Base-by-base conservation (phyloP, 2,113 vertebrate genomes). In the Platysteira castanea region DNA sequence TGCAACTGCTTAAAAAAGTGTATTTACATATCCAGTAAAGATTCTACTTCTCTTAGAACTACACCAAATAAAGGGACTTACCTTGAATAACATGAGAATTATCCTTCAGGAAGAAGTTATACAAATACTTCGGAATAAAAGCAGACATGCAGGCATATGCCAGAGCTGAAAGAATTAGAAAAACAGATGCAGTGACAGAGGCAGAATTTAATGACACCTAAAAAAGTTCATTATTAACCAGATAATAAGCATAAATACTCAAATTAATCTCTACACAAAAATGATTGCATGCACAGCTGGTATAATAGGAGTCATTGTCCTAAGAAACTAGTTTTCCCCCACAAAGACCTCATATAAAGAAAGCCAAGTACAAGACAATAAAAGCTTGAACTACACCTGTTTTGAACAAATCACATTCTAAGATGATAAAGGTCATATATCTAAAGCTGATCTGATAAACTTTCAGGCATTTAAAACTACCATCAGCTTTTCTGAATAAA, bases 31-130 rank as follows among this genome's bases (percentile, higher is more conserved):
- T 5, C 13, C 35, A 67, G 18, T 82, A 63, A 59, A 41, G 67
- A 93, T 47, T 77, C 11, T 27, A 26, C 27, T 82, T 73, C 33
- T 75, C 11, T 75, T 42, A 37, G 8, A 69, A 56, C 15, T 33
- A 56, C n/a, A 83, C 33, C 31, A 63, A 27, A 41, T 17, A 60
- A 70, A 39, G 5, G 22, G 44, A 88, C 98, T 98, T 97, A 99
- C 99, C 99, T 99, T 99, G 99, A 95, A 99, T 99, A 87, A 99
- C 99, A 57, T 99, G 99, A 49, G 99, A 99, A 97, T 99, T 99
- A 98, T 99, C 99, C 98, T 99, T 99, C 89, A 99, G 96, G 96
- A 99, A 99, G 96, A 99, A 99, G 97, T 99, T 99, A 98, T 99
- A 99, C 70, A 99, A 98, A 95, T 99, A 99, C 97, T 99, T 99